Evolutionary conservation across 2,113 vertebrate genomes (phyloP), one percentile per base, ranked within the genome.

Genomic region (Himantopus leucocephalus): DNA sequence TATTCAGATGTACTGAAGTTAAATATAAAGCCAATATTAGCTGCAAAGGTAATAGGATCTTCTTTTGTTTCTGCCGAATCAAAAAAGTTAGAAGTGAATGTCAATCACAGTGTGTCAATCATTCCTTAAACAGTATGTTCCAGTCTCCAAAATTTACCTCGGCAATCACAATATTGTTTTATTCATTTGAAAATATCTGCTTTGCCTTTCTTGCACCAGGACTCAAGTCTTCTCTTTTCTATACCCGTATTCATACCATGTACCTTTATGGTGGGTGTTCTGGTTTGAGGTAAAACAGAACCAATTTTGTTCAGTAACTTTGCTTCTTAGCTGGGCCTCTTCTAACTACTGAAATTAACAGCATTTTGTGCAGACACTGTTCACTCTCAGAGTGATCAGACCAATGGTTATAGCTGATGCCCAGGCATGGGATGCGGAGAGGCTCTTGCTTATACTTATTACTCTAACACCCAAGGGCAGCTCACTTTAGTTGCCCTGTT

Each of bases 211-310:
- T 60, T 85, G 43, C 27, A 63, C 8, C 7, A 32, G 8, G 12
- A 50, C 13, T 67, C 14, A 7, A 22, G 6, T 72, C 18, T 75
- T 72, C 9, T 37, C 37, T 45, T 72, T 68, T 35, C 24, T n/a
- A 18, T 8, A 14, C 14, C 6, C 5, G 1, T 45, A 10, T 52
- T 71, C 43, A 27, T 22, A 23, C 26, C 1, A 1, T 15, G 18
- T 12, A 30, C 32, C 21, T 93, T 67, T 79, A 47, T 22, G 4
- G 21, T 32, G 11, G 34, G 7, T 45, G 45, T 45, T 18, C 17
- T 45, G 45, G 45, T 9, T 19, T 8, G 45, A 45, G 18, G 45
- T 45, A 45, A 45, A 45, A 19, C 18, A 45, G 18, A 17, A 45
- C 45, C 45, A 45, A 45, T 18, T 45, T 19, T 45, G 18, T 45